Percentiles rank a stretch among this genome's conserved stretches.
phyloP scores from a whole-genome alignment of 2,113 vertebrate species.

The Nannobrachium achirus region DNA sequence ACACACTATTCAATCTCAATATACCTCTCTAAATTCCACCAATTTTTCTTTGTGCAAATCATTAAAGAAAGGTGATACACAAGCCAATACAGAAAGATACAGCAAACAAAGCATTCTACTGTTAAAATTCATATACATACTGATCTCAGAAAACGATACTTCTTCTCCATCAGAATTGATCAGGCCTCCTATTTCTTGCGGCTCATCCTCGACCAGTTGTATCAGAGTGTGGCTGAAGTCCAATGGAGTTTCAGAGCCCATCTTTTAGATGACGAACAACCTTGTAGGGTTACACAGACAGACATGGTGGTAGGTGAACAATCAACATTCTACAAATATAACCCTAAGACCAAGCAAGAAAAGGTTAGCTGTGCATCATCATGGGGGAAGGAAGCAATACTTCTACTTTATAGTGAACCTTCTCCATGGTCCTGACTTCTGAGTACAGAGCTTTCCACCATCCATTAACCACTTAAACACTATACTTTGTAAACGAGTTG shows the following conservation, averaged over 20 bases:
- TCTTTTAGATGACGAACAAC: constrained; percentile 44
- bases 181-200: constrained; percentile 68
- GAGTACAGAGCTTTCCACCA: no score
- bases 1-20: no score
- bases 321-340: not conserved
- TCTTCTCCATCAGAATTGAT: constrained; percentile 78
- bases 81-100: not conserved
- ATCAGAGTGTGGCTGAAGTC: constrained; percentile 50
- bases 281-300: constrained; percentile 6
- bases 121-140: constrained; percentile 45
- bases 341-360: no score
- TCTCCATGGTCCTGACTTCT: no score
- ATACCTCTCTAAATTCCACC: no score
- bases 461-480: no score
- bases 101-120: not conserved
- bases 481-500: no score
- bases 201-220: constrained; percentile 55
- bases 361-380: no score
- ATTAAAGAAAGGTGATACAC: no score
- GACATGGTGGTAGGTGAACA: not conserved
- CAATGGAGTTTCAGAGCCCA: constrained; percentile 70
- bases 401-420: no score
- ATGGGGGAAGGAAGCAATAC: no score
- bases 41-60: no score
- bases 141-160: constrained; percentile 64